A percentile compares a stretch with the other conserved stretches of the same genome.
phyloP scores from a whole-genome alignment of 2,888 invertebrate genomes.

The Eugnorisma glareosa region DNA sequence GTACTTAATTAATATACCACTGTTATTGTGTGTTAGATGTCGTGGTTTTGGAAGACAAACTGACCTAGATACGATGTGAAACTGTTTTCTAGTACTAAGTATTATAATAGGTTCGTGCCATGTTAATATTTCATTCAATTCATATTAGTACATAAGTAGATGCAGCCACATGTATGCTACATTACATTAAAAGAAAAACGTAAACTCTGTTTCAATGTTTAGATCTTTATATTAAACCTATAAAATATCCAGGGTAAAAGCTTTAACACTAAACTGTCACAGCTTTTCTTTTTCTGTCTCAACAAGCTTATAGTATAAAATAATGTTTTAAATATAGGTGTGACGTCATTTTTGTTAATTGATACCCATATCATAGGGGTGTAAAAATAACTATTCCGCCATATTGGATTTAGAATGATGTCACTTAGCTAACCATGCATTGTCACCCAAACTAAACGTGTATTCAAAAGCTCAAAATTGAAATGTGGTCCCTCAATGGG shows the following conservation, averaged over 20 bases:
- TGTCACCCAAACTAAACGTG: background rate
- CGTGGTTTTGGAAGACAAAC: conserved; percentile 11
- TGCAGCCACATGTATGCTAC: too few species aligned
- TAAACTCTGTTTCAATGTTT: background rate
- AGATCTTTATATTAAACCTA: background rate
- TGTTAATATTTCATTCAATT: conserved; percentile 8
- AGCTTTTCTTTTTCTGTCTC: background rate
- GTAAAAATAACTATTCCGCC: background rate
- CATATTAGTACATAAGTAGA: too few species aligned
- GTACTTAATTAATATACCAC: conserved; percentile 10
- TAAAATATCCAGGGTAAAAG: background rate
- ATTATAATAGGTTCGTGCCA: background rate
- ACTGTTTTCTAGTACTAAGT: conserved; percentile 8
- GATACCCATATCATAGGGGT: background rate
- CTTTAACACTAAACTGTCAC: background rate
- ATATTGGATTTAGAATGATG: background rate
- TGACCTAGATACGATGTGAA: conserved; percentile 5
- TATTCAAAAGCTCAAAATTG: too few species aligned
- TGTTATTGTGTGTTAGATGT: conserved; percentile 10
- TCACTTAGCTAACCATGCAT: background rate
- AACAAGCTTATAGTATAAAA: background rate
- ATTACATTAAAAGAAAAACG: background rate
- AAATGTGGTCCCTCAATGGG: too few species aligned
- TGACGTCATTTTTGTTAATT: background rate
- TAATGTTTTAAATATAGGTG: background rate